Base-by-base conservation (phyloP, 2,888 invertebrate species). In the Drosophila sordidula region DNA sequence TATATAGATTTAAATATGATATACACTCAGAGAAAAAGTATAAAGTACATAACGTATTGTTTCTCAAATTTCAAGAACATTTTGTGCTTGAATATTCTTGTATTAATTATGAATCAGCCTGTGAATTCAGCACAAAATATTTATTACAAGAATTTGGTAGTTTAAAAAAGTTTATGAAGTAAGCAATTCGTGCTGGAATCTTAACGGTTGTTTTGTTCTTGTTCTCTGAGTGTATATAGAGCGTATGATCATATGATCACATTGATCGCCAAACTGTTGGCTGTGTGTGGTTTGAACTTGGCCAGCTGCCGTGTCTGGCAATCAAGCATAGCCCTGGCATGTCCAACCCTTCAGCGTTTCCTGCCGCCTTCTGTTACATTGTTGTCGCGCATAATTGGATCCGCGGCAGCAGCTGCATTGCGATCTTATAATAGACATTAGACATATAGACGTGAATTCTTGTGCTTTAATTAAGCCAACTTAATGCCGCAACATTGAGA, bases 381-480 rank as follows among this genome's bases (percentile, higher is more conserved):
- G 70, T 71, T 75, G 80, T 71, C 78, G 14, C 0, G 41, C 46
- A 67, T 80, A 80, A 75, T 75, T 75, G 75, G 75, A 75, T 49
- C 18, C n/a, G 32, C 8, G 50, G 50, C 22, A 44, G 73, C 81
- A 77, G 73, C 80, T 77, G 80, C 80, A 51, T 6, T 25, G 46
- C 39, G 42, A 42, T 62, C 54, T 62, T 41, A 51, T 55, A 52
- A 68, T 54, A 61, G 49, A 57, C 14, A 18, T 41, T 44, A 49
- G 36, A 42, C 18, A 51, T 41, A 44, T 36, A 38, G 18, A 36
- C 38, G 38, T 36, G 57, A 76, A 83, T 83, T 76, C 63, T 68
- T 80, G 47, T 64, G 86, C 73, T 78, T 89, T 85, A 85, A 85
- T 85, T 86, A 89, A 80, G 89, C 84, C 59, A 75, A 70, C 73